Percentiles rank a stretch among this genome's conserved stretches.
These are phyloP conservation scores for Agrotis exclamationis DNA, from an alignment of 2,888 invertebrate species.

Conservation along the genomic window DNA sequence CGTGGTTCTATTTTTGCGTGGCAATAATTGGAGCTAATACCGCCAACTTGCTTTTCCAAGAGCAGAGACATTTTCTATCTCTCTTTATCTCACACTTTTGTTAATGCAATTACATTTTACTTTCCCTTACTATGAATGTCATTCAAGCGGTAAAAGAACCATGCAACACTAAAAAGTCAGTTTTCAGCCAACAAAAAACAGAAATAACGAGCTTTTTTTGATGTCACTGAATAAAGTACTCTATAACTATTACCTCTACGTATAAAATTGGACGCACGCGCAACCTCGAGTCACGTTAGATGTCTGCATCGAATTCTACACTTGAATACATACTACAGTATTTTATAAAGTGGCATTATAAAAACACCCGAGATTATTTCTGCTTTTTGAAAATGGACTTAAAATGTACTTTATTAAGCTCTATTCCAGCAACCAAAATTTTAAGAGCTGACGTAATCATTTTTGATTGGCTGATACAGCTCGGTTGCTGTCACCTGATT, in stretches of 20 bases:
- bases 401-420: constrained; percentile 2
- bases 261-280: too few species aligned
- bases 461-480: constrained; percentile 9
- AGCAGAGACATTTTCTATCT: neutral
- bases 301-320: too few species aligned
- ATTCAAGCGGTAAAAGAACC: neutral
- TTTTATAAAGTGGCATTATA: too few species aligned
- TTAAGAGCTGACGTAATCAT: neutral
- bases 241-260: too few species aligned
- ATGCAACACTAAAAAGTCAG: neutral
- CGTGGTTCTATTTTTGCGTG: neutral
- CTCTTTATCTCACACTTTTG: neutral
- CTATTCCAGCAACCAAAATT: neutral
- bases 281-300: too few species aligned
- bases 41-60: neutral
- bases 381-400: too few species aligned
- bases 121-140: neutral
- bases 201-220: too few species aligned
- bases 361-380: too few species aligned
- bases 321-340: too few species aligned
- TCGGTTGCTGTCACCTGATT: neutral
- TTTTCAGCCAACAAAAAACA: too few species aligned
- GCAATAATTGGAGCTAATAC: too few species aligned
- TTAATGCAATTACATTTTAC: neutral
- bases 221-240: too few species aligned